These are phyloP conservation scores for Tipula lateralis DNA, from an alignment of 2,888 invertebrate species.

Conservation along the genomic window DNA sequence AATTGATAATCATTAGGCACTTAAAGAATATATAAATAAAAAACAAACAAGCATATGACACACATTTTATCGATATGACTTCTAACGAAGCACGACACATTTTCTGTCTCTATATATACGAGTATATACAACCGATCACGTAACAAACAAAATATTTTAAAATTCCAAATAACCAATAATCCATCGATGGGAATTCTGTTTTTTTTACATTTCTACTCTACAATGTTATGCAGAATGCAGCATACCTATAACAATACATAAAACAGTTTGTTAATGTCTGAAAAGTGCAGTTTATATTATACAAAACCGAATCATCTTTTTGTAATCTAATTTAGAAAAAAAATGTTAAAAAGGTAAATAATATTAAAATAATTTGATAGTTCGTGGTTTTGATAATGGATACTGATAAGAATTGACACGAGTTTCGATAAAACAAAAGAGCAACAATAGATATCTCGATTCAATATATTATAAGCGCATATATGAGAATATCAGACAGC, in stretches of 20 bases:
- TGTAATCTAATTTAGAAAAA: background rate
- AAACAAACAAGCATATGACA: conserved; percentile 7
- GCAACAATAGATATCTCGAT: background rate
- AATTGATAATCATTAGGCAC: background rate
- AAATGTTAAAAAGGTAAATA: background rate
- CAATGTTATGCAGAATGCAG: background rate
- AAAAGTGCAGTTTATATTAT: background rate
- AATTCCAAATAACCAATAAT: background rate
- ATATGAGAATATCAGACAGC: background rate
- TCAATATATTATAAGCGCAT: background rate
- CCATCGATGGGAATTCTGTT: conserved; percentile 5
- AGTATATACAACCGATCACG: background rate
- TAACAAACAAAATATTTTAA: background rate
- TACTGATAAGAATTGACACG: background rate
- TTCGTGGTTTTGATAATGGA: background rate
- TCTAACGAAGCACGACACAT: conserved; percentile 5
- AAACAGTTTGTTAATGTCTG: background rate
- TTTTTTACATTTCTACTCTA: background rate
- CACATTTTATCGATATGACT: background rate
- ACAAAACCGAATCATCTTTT: background rate
- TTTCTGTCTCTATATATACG: background rate
- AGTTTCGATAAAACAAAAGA: background rate
- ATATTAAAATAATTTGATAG: background rate
- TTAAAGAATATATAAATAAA: background rate
- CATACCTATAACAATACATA: background rate